Evolutionary conservation across 2,113 vertebrate genomes (phyloP), one percentile per base, ranked within the genome.

Genomic region (Phaethornis superciliosus): DNA sequence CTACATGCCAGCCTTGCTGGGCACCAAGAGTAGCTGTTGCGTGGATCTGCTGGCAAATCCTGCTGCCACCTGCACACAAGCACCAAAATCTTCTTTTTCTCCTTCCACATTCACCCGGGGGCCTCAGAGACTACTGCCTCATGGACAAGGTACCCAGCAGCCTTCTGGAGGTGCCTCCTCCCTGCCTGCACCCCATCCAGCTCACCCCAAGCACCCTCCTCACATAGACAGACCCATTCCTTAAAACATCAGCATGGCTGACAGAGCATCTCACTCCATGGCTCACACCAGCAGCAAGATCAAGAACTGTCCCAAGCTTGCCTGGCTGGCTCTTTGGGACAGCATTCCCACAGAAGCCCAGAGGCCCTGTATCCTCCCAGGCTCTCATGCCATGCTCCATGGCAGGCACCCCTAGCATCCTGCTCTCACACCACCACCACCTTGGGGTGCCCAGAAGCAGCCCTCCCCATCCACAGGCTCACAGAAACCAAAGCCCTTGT

Each of bases 341-440:
- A 88, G 67, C 33, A 17, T 32, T 90, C 55, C 42, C 32, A 26
- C n/a, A 55, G 10, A 81, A 6, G 4, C 4, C 2, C 12, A 40
- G 7, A 76, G 40, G 23, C 5, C 8, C 17, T 17, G 42, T 12
- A 55, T 33, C 5, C 30, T 32, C 18, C 9, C 40, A 51, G 5
- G 58, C 10, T 70, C 49, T 72, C 22, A 21, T 5, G 1, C 40
- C 56, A 46, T 0, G 0, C 27, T 12, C 24, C 13, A 20, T 0
- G 1, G 44, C 13, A 27, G 49, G 44, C 35, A 56, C 4, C 5
- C 33, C 33, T 28, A 68, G 70, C 58, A 54, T 4, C 44, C 74
- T 60, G 7, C 35, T 79, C 27, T 54, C 5, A 3, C 37, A 44
- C 7, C 47, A 33, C 27, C 8, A 3, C 63, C 54, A 24, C 74